Percentiles rank a stretch among this genome's conserved stretches.
phyloP scores from a whole-genome alignment of 1,140 invertebrate genomes.

The Monochamus saltuarius region DNA sequence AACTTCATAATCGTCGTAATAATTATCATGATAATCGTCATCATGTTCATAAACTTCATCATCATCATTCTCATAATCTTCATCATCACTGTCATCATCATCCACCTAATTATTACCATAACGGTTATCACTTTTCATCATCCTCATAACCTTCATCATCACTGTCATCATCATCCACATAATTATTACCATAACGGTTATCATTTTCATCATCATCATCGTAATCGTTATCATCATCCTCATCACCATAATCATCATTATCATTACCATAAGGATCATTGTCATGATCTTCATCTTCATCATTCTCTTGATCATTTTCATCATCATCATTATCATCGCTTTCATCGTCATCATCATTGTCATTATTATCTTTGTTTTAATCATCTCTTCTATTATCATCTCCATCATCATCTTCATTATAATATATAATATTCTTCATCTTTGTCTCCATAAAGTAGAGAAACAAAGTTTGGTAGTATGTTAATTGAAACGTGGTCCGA shows the following conservation, averaged over 20 bases:
- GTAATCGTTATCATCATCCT: background rate
- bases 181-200: background rate
- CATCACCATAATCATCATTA: slow-evolving; percentile 1
- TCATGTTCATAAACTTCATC: background rate
- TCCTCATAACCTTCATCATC: background rate
- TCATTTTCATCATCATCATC: slow-evolving; percentile 1
- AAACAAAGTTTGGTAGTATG: too few relatives aligned
- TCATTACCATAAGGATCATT: background rate
- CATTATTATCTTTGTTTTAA: background rate
- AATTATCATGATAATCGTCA: background rate
- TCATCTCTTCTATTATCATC: background rate
- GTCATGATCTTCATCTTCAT: background rate
- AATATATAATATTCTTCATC: too few relatives aligned
- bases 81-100: slow-evolving; percentile 1
- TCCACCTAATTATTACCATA: background rate
- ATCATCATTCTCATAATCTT: background rate
- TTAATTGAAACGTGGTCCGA: too few relatives aligned
- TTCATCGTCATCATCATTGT: slow-evolving; percentile 1
- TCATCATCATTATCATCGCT: slow-evolving; percentile 2
- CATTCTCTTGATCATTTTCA: background rate
- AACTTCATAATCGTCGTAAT: background rate
- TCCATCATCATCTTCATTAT: background rate
- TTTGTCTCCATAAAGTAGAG: too few relatives aligned
- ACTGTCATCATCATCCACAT: background rate
- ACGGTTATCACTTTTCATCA: too few relatives aligned